phyloP scores from a whole-genome alignment of 2,888 invertebrate species.

The Falcaria lacertinaria region DNA sequence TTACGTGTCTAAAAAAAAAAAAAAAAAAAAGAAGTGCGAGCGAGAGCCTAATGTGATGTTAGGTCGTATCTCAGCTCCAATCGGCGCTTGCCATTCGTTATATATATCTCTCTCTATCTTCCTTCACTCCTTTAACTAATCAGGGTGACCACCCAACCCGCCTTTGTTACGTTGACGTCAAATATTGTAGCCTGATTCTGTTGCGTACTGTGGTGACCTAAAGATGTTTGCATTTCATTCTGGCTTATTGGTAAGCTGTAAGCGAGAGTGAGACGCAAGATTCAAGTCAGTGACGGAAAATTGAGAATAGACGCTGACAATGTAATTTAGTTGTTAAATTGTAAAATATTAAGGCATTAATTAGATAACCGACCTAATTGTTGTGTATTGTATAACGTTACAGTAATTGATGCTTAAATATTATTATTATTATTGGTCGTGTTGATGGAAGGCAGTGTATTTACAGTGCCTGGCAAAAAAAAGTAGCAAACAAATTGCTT shows the following conservation, averaged over 20 bases:
- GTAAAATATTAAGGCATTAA: not conserved
- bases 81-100: not conserved
- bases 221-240: not conserved
- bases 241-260: not conserved
- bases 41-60: not conserved
- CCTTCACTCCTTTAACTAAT: too few relatives aligned
- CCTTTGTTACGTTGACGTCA: not conserved
- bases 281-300: not conserved
- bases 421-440: slow-evolving; percentile 29
- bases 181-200: not conserved
- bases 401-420: slow-evolving; percentile 47
- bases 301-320: not conserved
- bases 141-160: not conserved
- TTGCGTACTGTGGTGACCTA: not conserved
- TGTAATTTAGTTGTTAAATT: not conserved
- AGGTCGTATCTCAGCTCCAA: not conserved
- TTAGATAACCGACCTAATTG: slow-evolving; percentile 20
- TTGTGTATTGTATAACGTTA: slow-evolving; percentile 55
- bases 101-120: not conserved
- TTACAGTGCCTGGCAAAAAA: too few relatives aligned
- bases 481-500: too few relatives aligned
- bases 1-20: not conserved
- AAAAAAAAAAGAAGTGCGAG: not conserved
- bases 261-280: not conserved
- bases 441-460: slow-evolving; percentile 10